Evolutionary conservation across 2,888 invertebrate species (phyloP).

Genomic region (Ypsolopha sequella): DNA sequence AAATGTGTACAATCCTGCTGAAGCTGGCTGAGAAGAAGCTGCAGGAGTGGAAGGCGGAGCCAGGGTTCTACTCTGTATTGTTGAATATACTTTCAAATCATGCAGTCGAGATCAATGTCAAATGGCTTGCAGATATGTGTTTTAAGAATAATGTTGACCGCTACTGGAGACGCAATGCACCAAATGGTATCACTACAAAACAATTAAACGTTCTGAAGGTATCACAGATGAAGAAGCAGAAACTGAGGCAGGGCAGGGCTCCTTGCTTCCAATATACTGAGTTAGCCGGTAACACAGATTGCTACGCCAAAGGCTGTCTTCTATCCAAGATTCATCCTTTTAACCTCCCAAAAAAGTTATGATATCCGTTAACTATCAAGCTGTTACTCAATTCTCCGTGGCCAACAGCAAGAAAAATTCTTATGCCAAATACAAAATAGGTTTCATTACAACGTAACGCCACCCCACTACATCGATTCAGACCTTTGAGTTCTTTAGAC

Average conservation of each 20-base stretch:
- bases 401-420: too few species aligned
- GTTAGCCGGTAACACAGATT: conserved; percentile 88
- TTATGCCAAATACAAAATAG: too few species aligned
- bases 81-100: conserved; percentile 83
- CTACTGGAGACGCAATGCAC: conserved; percentile 90
- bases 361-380: too few species aligned
- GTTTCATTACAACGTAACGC: too few species aligned
- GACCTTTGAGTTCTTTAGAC: too few species aligned
- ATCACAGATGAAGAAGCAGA: too few species aligned
- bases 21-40: conserved; percentile 91
- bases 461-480: too few species aligned
- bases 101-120: conserved; percentile 80
- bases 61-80: conserved; percentile 89
- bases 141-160: conserved; percentile 95
- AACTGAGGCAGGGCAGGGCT: conserved; percentile 77
- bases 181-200: conserved; percentile 84
- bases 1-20: too few species aligned
- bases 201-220: too few species aligned
- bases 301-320: conserved; percentile 92
- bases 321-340: conserved; percentile 90
- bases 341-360: too few species aligned
- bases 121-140: conserved; percentile 91
- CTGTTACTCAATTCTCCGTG: too few species aligned
- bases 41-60: conserved; percentile 89
- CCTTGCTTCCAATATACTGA: conserved; percentile 71